Percentiles rank a stretch among this genome's conserved stretches.
Conservation (phyloP, 2,113 vertebrate species). For the Raphicerus campestris region DNA sequence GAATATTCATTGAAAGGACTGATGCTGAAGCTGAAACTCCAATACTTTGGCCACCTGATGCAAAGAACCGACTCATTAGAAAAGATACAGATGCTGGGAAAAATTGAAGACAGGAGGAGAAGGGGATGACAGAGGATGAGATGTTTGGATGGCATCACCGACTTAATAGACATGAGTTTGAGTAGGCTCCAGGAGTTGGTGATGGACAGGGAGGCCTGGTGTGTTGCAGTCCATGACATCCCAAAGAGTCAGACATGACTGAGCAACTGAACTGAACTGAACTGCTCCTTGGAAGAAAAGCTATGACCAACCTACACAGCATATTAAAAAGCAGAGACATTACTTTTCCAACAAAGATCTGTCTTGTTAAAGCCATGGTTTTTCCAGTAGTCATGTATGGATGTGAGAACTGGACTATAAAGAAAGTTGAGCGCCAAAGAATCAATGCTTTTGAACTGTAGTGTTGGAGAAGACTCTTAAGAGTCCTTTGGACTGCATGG, state of each 20-base stretch:
- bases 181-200: too few relatives aligned
- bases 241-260: too few relatives aligned
- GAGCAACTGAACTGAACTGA: too few relatives aligned
- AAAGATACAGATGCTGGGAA: too few relatives aligned
- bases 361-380: neutral
- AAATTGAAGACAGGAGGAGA: too few relatives aligned
- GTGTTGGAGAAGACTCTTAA: neutral
- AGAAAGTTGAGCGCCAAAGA: neutral
- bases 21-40: neutral
- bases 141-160: too few relatives aligned
- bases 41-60: too few relatives aligned
- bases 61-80: too few relatives aligned
- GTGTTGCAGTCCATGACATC: too few relatives aligned
- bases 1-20: neutral
- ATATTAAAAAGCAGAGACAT: neutral
- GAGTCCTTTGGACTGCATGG: neutral
- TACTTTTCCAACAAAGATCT: neutral
- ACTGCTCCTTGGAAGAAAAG: neutral
- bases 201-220: too few relatives aligned
- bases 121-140: too few relatives aligned
- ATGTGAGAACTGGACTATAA: neutral
- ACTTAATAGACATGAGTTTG: too few relatives aligned
- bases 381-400: neutral
- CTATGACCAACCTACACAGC: neutral
- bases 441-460: neutral